Conservation (phyloP, 2,888 invertebrate species). For the Patella ulyssiponensis region DNA sequence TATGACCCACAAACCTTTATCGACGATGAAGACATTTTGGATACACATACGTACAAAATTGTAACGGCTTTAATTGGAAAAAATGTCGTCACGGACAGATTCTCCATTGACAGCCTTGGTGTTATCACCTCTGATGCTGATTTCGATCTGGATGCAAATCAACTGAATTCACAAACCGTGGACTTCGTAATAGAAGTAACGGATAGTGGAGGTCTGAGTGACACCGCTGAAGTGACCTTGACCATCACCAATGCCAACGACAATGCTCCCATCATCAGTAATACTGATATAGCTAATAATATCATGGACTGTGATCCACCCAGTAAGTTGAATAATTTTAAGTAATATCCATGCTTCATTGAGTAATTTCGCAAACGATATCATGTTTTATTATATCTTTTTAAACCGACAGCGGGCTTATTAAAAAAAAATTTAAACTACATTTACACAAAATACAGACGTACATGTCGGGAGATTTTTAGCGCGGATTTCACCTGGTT, state of each 20-base stretch:
- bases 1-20: slow-evolving; percentile 3
- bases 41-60: background rate
- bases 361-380: too few relatives aligned
- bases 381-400: too few relatives aligned
- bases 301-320: background rate
- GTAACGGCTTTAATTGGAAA: background rate
- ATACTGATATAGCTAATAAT: background rate
- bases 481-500: too few relatives aligned
- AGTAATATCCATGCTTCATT: too few relatives aligned
- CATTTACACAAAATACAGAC: too few relatives aligned
- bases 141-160: background rate
- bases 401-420: too few relatives aligned
- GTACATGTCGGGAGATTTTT: too few relatives aligned
- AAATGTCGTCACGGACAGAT: background rate
- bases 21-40: slow-evolving; percentile 1
- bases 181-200: background rate
- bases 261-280: background rate
- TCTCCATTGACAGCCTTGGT: background rate
- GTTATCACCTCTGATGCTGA: background rate
- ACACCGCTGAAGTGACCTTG: background rate
- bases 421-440: too few relatives aligned
- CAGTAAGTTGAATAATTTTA: background rate
- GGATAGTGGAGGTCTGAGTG: background rate
- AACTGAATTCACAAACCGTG: background rate
- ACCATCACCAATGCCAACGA: slow-evolving; percentile 9